Conservation (phyloP, 2,797 vertebrate species). For the Darevskia mixta region DNA sequence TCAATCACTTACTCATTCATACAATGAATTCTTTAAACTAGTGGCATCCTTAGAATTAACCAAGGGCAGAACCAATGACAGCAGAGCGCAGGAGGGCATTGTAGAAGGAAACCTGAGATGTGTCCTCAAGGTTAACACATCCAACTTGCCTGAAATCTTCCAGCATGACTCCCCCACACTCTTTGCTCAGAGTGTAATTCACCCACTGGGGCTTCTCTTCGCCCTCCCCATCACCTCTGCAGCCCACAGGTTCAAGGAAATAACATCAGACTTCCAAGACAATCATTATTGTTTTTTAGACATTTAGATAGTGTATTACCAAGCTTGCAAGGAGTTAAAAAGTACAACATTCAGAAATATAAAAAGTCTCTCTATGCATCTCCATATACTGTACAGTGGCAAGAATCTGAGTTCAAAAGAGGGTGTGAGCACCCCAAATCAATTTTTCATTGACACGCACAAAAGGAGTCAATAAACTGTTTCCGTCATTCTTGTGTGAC, state of each 20-base stretch:
- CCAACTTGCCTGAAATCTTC: background rate
- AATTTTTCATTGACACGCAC: background rate
- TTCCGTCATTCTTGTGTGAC: conserved; percentile 8
- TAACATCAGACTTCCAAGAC: background rate
- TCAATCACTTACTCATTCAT: background rate
- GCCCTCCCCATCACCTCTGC: background rate
- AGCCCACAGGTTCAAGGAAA: background rate
- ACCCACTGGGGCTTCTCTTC: background rate
- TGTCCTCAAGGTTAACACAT: background rate
- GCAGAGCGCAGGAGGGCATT: background rate
- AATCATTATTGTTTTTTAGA: background rate
- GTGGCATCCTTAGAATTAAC: background rate
- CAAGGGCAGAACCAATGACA: background rate
- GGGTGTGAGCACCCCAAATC: background rate
- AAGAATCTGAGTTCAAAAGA: conserved; percentile 7
- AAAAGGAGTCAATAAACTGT: background rate
- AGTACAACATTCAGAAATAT: conserved; percentile 43
- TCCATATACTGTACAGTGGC: conserved; percentile 25
- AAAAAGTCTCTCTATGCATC: conserved; percentile 24
- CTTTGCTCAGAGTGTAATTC: background rate
- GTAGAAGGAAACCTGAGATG: background rate
- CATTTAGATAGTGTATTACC: conserved; percentile 35
- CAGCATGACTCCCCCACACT: background rate
- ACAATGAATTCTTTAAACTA: background rate
- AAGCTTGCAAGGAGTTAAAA: conserved; percentile 38